phyloP scores from a whole-genome alignment of 2,113 vertebrate species.

The Xiphias gladius region DNA sequence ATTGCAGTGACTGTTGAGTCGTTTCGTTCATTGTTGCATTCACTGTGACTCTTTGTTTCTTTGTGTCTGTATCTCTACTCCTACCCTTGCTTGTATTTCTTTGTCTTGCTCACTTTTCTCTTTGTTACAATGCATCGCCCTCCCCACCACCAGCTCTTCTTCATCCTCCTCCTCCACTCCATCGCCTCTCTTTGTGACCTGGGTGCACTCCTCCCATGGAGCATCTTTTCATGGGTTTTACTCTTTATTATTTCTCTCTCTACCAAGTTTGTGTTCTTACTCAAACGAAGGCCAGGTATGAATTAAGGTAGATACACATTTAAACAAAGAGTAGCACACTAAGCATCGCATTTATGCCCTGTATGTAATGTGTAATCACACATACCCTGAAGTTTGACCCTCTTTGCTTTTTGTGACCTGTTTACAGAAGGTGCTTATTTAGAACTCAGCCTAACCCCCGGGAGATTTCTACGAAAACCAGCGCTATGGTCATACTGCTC shows the following conservation, averaged over 20 bases:
- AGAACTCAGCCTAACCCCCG: constrained; percentile 61
- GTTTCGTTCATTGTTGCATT: constrained; percentile 30
- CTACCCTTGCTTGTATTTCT: constrained; percentile 55
- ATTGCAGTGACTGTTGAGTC: constrained; percentile 6
- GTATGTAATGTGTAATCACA: constrained; percentile 68
- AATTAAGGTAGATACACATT: constrained; percentile 57
- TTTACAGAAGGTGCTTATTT: constrained; percentile 73
- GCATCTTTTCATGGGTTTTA: constrained; percentile 71
- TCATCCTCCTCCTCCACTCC: constrained; percentile 57
- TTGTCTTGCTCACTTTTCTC: constrained; percentile 75
- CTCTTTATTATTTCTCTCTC: constrained; percentile 71
- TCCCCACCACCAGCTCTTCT: constrained; percentile 52
- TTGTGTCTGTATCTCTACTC: constrained; percentile 68
- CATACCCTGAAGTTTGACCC: constrained; percentile 59
- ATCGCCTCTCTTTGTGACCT: constrained; percentile 67
- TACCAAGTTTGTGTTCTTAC: constrained; percentile 48
- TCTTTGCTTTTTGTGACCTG: constrained; percentile 62
- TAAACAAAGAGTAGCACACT: constrained; percentile 52
- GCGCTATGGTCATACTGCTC: constrained; percentile 58
- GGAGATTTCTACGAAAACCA: constrained; percentile 67
- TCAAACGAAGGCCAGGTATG: constrained; percentile 71
- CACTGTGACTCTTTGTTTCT: constrained; percentile 74
- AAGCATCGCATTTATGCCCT: constrained; percentile 52
- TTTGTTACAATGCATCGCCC: constrained; percentile 65
- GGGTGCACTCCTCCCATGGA: constrained; percentile 50